Evolutionary conservation across 2,888 invertebrate genomes (phyloP).

Genomic region (Synergus gifuensis): DNA sequence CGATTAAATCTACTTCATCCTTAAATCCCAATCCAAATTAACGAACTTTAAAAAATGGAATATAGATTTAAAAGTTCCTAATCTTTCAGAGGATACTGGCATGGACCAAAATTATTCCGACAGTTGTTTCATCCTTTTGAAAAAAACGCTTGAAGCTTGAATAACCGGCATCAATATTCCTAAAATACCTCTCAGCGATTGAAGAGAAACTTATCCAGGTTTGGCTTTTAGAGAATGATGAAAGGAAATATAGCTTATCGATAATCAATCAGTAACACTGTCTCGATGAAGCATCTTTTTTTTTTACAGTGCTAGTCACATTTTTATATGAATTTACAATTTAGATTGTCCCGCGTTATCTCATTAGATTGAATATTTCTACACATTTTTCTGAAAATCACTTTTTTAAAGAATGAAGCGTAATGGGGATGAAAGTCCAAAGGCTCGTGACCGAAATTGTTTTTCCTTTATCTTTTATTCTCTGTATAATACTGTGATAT

Average conservation of each 20-base stretch:
- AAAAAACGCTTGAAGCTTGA: conserved; percentile 44
- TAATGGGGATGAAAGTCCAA: not conserved
- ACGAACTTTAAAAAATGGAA: not conserved
- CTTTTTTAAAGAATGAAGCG: no score
- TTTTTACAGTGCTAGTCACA: not conserved
- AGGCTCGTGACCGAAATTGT: not conserved
- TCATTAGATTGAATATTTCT: not conserved
- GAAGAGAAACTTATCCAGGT: not conserved
- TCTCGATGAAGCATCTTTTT: not conserved
- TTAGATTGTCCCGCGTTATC: not conserved
- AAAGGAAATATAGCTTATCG: not conserved
- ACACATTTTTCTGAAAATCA: no score
- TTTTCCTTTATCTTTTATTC: conserved; percentile 50
- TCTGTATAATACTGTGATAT: conserved; percentile 59
- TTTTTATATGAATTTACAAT: not conserved
- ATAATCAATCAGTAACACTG: not conserved
- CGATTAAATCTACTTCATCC: no score
- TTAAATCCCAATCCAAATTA: no score
- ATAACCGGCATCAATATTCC: conserved; percentile 2
- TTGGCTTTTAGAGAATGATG: not conserved
- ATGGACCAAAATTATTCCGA: conserved; percentile 85
- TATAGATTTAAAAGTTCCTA: conserved; percentile 38
- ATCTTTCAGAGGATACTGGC: conserved; percentile 84
- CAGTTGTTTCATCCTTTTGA: conserved; percentile 77
- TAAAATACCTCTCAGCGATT: not conserved